Percentiles rank a stretch among this genome's conserved stretches.
These are phyloP conservation scores for Aplodontia rufa DNA, from an alignment of 2,113 vertebrate species.

Conservation along the genomic window DNA sequence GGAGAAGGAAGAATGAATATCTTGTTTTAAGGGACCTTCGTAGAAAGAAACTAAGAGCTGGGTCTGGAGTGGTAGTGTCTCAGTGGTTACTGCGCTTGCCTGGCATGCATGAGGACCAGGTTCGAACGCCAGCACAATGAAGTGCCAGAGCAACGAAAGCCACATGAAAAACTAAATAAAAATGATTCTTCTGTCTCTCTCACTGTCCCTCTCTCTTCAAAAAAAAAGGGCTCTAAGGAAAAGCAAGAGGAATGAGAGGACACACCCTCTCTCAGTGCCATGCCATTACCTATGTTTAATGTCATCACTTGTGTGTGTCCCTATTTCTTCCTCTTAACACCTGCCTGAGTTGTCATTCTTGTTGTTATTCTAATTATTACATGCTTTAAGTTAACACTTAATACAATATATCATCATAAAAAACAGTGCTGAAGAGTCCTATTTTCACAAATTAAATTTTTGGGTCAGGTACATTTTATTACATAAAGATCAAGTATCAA, in stretches of 20 bases:
- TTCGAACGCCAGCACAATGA: no score
- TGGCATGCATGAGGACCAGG: no score
- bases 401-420: not conserved
- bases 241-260: not conserved
- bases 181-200: no score
- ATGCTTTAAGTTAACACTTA: not conserved
- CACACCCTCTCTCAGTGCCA: not conserved
- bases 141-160: no score
- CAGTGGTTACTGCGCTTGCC: no score
- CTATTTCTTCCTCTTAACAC: slow-evolving; percentile 9
- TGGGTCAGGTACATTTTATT: not conserved
- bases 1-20: not conserved
- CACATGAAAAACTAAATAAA: no score
- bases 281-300: not conserved
- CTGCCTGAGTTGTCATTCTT: not conserved
- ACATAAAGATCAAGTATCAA: slow-evolving; percentile 29
- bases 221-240: not conserved
- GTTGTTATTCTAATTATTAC: not conserved
- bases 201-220: no score
- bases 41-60: not conserved
- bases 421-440: not conserved
- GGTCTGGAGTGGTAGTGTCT: no score
- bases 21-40: not conserved
- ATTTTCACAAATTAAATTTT: slow-evolving; percentile 35
- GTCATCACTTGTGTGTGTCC: not conserved